These are phyloP conservation scores for Cyanoderma ruficeps DNA, from an alignment of 2,113 vertebrate species.

Conservation along the genomic window DNA sequence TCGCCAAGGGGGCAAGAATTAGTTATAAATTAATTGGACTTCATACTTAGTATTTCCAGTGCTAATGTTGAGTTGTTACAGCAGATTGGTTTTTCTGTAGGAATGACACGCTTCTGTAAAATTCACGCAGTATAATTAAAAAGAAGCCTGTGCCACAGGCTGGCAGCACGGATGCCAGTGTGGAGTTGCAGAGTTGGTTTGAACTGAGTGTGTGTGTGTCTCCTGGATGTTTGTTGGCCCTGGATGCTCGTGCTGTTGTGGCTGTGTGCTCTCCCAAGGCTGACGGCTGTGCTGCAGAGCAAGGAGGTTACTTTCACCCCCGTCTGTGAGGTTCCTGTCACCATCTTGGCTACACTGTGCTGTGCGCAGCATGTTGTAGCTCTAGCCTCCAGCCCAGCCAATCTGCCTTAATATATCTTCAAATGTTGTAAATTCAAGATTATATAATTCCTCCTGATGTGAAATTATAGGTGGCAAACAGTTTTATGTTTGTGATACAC, in stretches of 20 bases:
- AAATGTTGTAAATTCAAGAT: constrained; percentile 22
- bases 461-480: neutral
- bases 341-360: neutral
- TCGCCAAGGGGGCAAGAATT: neutral
- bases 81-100: neutral
- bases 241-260: fast-evolving
- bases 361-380: neutral
- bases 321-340: fast-evolving
- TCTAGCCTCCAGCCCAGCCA: neutral
- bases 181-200: neutral
- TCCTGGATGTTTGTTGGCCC: neutral
- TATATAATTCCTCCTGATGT: constrained; percentile 20
- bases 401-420: constrained; percentile 12
- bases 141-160: neutral
- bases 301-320: neutral
- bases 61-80: neutral
- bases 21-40: constrained; percentile 19
- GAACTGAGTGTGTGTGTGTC: fast-evolving
- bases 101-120: neutral
- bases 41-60: neutral
- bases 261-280: neutral
- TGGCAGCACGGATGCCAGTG: neutral
- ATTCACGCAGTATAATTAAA: neutral
- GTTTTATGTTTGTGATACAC: neutral
- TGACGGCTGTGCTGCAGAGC: neutral